Evolutionary conservation across 2,888 invertebrate species (phyloP).

Genomic region (Apoderus coryli): DNA sequence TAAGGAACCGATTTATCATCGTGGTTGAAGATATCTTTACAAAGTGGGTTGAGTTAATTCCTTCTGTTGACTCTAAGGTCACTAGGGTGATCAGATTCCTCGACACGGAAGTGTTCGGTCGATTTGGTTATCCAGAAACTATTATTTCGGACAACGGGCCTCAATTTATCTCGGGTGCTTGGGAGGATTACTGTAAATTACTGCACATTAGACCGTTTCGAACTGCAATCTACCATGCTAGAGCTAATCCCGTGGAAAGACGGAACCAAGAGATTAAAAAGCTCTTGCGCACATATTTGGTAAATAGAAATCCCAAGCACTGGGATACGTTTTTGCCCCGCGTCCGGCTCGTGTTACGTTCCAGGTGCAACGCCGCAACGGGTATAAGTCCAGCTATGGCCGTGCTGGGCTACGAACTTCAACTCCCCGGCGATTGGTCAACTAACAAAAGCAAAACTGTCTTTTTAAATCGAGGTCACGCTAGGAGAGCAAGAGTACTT

Average conservation of each 20-base stretch:
- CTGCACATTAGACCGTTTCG: constrained; percentile 10
- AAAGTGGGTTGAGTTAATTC: constrained; percentile 7
- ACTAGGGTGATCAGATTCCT: neutral
- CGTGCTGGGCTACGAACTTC: constrained; percentile 11
- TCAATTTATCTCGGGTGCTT: constrained; percentile 6
- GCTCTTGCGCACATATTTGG: constrained; percentile 14
- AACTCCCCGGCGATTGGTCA: constrained; percentile 1
- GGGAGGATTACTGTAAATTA: constrained; percentile 7
- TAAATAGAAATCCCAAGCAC: neutral
- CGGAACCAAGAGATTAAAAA: constrained; percentile 20
- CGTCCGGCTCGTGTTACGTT: constrained; percentile 9
- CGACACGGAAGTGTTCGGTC: constrained; percentile 7
- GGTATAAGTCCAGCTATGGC: constrained; percentile 8
- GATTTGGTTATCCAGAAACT: constrained; percentile 7
- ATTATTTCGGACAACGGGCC: constrained; percentile 12
- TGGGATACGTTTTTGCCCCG: constrained; percentile 11
- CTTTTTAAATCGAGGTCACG: neutral
- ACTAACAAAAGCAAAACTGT: too few relatives aligned
- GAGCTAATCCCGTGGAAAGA: constrained; percentile 18
- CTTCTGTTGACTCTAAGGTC: neutral
- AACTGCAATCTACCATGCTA: constrained; percentile 18
- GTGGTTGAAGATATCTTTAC: constrained; percentile 9
- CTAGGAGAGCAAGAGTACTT: neutral
- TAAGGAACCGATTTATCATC: constrained; percentile 5
- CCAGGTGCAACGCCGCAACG: constrained; percentile 14